phyloP scores from a whole-genome alignment of 2,113 vertebrate species.

The Conger conger region DNA sequence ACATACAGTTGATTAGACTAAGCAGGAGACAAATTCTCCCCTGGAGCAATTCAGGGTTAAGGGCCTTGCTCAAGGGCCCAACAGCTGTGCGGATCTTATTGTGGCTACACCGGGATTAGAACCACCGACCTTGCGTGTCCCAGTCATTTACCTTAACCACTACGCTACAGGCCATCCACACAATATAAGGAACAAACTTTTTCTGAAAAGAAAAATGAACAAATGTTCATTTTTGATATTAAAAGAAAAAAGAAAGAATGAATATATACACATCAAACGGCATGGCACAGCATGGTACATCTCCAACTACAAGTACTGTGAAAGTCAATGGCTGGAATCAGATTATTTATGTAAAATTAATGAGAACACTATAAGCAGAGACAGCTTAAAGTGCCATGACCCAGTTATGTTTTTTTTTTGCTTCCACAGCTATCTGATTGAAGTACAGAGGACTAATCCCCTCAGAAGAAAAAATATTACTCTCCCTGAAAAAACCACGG shows the following conservation, averaged over 20 bases:
- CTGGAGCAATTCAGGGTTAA: no score
- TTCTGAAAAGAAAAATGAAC: no score
- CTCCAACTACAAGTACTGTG: background rate
- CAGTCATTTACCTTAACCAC: no score
- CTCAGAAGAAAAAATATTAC: background rate
- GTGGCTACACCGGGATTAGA: no score
- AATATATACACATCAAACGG: background rate
- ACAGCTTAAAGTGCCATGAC: conserved; percentile 11
- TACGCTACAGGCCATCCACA: no score
- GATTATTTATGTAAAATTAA: conserved; percentile 13
- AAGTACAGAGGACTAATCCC: background rate
- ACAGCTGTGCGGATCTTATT: no score
- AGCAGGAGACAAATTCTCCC: no score
- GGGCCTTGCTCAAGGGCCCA: no score
- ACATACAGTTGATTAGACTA: no score
- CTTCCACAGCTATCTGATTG: conserved; percentile 14
- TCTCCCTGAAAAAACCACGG: background rate
- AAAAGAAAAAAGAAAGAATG: background rate
- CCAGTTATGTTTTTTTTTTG: conserved; percentile 11
- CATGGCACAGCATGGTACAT: background rate
- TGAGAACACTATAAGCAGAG: conserved; percentile 10
- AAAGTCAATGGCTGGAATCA: background rate
- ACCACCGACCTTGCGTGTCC: no score
- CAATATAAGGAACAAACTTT: background rate
- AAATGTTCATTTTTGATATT: background rate